phyloP scores from a whole-genome alignment of 2,113 vertebrate genomes.

The Serinus canaria region DNA sequence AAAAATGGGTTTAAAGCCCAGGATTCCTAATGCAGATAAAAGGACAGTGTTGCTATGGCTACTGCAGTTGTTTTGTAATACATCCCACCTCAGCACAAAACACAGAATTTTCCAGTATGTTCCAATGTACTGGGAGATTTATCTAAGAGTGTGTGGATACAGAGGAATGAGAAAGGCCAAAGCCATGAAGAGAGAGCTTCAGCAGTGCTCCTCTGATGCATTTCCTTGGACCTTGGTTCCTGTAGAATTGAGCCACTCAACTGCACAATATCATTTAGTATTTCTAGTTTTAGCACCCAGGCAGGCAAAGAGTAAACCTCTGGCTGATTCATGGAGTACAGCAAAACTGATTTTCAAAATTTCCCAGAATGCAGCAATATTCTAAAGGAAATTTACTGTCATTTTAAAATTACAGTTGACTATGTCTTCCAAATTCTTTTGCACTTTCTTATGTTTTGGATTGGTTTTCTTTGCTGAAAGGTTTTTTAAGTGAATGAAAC shows the following conservation, averaged over 20 bases:
- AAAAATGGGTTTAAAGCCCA: constrained; percentile 4
- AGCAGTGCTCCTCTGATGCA: not conserved
- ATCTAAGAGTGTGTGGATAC: not conserved
- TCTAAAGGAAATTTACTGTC: not conserved
- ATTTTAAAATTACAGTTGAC: not conserved
- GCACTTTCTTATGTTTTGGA: not conserved
- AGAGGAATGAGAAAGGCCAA: not conserved
- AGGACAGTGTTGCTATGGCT: constrained; percentile 57
- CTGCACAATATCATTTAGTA: not conserved
- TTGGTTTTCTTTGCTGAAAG: not conserved
- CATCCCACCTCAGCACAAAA: constrained; percentile 26
- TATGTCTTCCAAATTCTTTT: not conserved
- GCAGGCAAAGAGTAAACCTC: not conserved
- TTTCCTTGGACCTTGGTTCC: not conserved
- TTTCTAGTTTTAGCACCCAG: not conserved
- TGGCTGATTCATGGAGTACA: not conserved
- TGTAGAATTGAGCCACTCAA: not conserved
- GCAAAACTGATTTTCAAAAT: not conserved
- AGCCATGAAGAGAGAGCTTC: not conserved
- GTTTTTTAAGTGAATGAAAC: not conserved
- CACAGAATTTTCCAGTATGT: not conserved
- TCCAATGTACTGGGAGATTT: not conserved
- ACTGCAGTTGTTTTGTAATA: constrained; percentile 28
- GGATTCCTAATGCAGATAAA: not conserved
- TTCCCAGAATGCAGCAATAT: not conserved